phyloP scores from a whole-genome alignment of 2,113 vertebrate species.

The Dendrocopos noguchii region DNA sequence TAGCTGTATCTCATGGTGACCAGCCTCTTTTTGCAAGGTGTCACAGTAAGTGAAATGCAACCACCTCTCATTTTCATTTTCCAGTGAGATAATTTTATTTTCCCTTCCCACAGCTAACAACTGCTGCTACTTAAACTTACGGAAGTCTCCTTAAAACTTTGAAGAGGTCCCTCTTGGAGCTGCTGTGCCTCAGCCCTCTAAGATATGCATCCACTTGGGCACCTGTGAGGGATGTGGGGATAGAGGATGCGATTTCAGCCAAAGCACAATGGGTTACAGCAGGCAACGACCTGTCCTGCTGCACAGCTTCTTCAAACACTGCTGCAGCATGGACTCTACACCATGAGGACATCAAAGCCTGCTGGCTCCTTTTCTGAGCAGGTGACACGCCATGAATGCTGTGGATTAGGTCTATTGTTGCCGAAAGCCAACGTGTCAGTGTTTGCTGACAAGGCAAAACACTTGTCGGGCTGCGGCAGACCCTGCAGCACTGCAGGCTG shows the following conservation, averaged over 20 bases:
- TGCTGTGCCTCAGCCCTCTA: background rate
- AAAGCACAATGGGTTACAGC: background rate
- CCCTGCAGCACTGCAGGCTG: background rate
- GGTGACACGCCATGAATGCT: fast-evolving
- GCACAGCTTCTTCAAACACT: background rate
- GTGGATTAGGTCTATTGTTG: background rate
- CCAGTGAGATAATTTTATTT: conserved; percentile 8
- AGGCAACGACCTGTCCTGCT: background rate
- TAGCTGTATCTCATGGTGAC: conserved; percentile 2
- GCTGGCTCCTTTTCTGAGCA: background rate
- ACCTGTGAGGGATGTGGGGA: fast-evolving
- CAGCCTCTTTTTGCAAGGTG: conserved; percentile 49
- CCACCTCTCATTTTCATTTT: conserved; percentile 32
- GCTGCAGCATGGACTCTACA: fast-evolving
- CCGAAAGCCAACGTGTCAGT: fast-evolving
- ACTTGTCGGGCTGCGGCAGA: background rate
- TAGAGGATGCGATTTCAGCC: background rate
- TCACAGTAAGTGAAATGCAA: conserved; percentile 33
- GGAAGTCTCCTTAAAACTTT: conserved; percentile 1
- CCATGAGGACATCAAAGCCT: background rate
- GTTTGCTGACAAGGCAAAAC: background rate
- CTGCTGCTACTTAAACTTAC: background rate
- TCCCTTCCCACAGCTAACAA: conserved; percentile 35
- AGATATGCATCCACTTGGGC: background rate
- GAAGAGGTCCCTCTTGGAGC: background rate